Evolutionary conservation across 2,888 invertebrate genomes (phyloP), one percentile per base, ranked within the genome.

Genomic region (Heliconius erato): DNA sequence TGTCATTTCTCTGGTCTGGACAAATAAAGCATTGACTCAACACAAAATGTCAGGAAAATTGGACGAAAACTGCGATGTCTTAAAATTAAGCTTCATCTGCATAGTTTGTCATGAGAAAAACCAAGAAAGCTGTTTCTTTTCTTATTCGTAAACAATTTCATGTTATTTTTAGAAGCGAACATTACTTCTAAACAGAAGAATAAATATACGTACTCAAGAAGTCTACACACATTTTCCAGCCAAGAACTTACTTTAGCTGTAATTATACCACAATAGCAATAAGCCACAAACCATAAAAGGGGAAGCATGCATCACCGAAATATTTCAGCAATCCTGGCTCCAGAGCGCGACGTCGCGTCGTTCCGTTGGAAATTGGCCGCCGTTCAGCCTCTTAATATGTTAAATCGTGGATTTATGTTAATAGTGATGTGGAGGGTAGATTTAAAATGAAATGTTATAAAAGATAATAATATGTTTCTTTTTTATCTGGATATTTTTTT

Each of bases 281-380:
- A 74, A n/a, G 3, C 23, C 63, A 63, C 44, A 49, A 74, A 40
- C 44, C 32, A 78, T 54, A 79, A 72, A 16, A 44, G 77, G 28
- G 54, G 19, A 54, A 54, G 28, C 16, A 9, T 26, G 63, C 35
- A 59, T 23, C 23, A n/a, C 3, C 59, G 35, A n/a, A 87, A 88
- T 91, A 90, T 90, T 88, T 92, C 91, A 91, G 87, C 90, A 91
- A 91, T 87, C 93, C 40, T 92, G 91, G 92, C 92, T 88, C 74
- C 82, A 88, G 88, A 82, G 81, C 85, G 86, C 83, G 87, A 86
- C 89, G 88, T 28, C 44, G 77, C 89, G 89, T 78, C 77, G 44
- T 49, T 88, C 91, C 91, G 92, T 90, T 89, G 90, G 89, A 91
- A 91, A 90, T 91, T 90, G 90, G 91, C 91, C 88, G 83, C 85